Conservation (phyloP, 2,113 vertebrate genomes). For the Genyomyrus donnyi region DNA sequence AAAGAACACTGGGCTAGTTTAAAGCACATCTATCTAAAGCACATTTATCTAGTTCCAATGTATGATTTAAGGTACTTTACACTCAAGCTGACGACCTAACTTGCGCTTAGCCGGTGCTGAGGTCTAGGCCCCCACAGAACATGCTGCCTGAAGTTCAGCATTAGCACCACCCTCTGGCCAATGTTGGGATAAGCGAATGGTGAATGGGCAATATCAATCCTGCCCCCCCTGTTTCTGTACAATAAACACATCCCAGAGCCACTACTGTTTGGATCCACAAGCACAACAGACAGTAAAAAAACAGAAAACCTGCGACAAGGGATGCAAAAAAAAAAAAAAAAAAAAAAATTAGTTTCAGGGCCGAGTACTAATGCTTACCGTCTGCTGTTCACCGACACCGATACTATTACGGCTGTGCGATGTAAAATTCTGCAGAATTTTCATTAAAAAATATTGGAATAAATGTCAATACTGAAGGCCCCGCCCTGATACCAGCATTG, state of each 20-base stretch:
- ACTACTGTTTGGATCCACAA: background rate
- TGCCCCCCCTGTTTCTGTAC: background rate
- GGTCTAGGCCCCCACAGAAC: background rate
- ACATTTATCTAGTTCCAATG: no score
- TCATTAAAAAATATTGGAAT: background rate
- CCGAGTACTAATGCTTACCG: no score
- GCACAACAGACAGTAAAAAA: no score
- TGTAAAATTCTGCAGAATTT: background rate
- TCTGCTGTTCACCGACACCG: background rate
- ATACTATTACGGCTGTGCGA: background rate
- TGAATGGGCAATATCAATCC: background rate
- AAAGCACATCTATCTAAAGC: background rate
- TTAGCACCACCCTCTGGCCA: background rate
- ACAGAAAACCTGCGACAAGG: no score
- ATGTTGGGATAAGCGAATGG: background rate
- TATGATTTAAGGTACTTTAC: background rate
- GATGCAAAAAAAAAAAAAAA: no score
- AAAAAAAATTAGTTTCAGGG: no score
- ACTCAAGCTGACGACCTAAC: background rate
- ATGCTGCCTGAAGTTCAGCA: background rate
- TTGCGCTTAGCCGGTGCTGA: background rate
- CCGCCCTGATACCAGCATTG: background rate
- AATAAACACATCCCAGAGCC: background rate
- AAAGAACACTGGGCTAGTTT: background rate
- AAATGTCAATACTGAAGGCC: background rate